Evolutionary conservation across 2,797 vertebrate species (phyloP).

Genomic region (Hippopotamyrus pictus): DNA sequence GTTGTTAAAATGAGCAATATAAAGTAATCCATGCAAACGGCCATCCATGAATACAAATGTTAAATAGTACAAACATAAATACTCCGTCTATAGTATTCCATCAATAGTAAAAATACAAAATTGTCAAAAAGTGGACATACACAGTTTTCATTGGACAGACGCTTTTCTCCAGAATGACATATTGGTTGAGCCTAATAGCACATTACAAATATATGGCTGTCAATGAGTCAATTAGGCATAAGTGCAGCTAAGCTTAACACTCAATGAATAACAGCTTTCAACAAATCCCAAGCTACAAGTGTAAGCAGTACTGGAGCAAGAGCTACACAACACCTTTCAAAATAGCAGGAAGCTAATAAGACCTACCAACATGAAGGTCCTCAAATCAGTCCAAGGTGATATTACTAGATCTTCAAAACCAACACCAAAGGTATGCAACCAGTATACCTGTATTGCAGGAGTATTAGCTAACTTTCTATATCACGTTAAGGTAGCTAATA

Average conservation of each 20-base stretch:
- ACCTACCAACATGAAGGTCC: background rate
- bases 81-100: background rate
- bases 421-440: background rate
- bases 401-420: background rate
- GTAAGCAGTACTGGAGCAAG: background rate
- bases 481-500: background rate
- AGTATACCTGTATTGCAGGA: background rate
- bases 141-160: background rate
- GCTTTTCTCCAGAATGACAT: background rate
- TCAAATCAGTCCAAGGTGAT: background rate
- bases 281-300: background rate
- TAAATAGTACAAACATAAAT: background rate
- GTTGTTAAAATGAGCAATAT: background rate
- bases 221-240: background rate
- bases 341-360: background rate
- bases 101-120: background rate
- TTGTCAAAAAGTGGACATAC: background rate
- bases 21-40: background rate
- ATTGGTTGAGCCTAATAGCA: background rate
- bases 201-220: background rate
- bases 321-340: background rate
- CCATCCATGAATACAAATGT: background rate
- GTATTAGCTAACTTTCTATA: background rate
- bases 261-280: background rate
- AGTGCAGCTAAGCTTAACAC: background rate